Conservation (phyloP, 1,140 invertebrate species). For the Drosophila orena region DNA sequence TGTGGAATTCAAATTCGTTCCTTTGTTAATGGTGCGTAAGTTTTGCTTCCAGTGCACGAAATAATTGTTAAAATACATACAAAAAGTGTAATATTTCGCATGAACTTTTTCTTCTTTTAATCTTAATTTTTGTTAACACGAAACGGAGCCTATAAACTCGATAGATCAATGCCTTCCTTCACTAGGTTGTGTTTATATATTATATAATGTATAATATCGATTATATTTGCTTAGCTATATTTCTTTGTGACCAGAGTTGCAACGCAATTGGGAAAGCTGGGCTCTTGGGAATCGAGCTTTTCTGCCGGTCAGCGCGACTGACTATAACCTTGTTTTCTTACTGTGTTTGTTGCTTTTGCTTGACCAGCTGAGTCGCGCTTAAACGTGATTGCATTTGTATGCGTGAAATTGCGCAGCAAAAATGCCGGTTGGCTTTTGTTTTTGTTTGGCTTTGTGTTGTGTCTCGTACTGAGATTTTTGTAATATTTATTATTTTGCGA, state of each 20-base stretch:
- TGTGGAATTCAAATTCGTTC: slow-evolving; percentile 21
- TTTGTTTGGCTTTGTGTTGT: slow-evolving; percentile 40
- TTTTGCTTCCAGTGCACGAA: slow-evolving; percentile 21
- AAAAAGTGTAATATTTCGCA: neutral
- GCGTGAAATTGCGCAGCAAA: slow-evolving; percentile 75
- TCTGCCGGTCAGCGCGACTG: slow-evolving; percentile 63
- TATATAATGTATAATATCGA: neutral
- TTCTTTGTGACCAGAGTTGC: slow-evolving; percentile 41
- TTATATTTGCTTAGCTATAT: neutral
- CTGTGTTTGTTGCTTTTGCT: slow-evolving; percentile 50
- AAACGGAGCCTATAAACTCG: neutral
- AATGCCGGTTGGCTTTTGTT: slow-evolving; percentile 64
- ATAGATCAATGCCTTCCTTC: neutral
- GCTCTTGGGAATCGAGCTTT: slow-evolving; percentile 66
- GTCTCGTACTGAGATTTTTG: neutral
- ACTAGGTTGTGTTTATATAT: too few relatives aligned
- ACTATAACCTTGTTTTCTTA: slow-evolving; percentile 53
- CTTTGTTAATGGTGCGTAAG: slow-evolving; percentile 42
- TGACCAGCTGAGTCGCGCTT: slow-evolving; percentile 69
- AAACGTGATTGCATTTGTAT: slow-evolving; percentile 12
- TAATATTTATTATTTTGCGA: slow-evolving; percentile 27
- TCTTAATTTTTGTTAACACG: neutral
- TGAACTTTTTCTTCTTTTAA: neutral
- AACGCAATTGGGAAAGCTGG: slow-evolving; percentile 74
- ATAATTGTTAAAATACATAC: slow-evolving; percentile 3